Conservation (phyloP, 2,888 invertebrate genomes). For the Mythimna ferrago region DNA sequence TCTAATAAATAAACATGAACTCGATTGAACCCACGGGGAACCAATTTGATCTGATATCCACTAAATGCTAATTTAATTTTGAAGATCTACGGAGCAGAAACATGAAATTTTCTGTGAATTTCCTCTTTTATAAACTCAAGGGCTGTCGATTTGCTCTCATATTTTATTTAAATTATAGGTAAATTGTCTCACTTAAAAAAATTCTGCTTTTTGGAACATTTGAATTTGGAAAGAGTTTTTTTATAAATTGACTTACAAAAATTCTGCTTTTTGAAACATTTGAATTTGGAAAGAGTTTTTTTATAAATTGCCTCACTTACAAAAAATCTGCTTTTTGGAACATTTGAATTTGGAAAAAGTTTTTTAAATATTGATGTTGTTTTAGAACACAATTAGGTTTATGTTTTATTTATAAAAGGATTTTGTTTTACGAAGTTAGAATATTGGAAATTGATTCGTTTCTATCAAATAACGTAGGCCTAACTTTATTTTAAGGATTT, state of each 20-base stretch:
- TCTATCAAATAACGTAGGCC: not conserved
- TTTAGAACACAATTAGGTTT: constrained; percentile 20
- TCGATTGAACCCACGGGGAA: constrained; percentile 76
- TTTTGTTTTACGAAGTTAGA: not conserved
- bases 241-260: constrained; percentile 44
- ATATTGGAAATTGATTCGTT: constrained; percentile 8
- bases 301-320: constrained; percentile 44
- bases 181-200: constrained; percentile 47
- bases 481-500: not conserved
- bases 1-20: constrained; percentile 87
- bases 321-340: constrained; percentile 28
- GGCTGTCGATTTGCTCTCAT: constrained; percentile 54
- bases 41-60: constrained; percentile 81
- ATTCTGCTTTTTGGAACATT: constrained; percentile 34
- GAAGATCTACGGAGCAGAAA: constrained; percentile 70
- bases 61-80: constrained; percentile 84
- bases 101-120: constrained; percentile 64
- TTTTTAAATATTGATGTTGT: constrained; percentile 20
- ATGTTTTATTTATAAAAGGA: constrained; percentile 23
- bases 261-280: constrained; percentile 34
- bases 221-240: constrained; percentile 10
- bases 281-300: constrained; percentile 14
- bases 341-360: constrained; percentile 28
- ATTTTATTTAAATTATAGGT: constrained; percentile 36
- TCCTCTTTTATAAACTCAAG: constrained; percentile 70